Percentiles rank a stretch among this genome's conserved stretches.
Conservation (phyloP, 2,113 vertebrate genomes). For the Psephotus haematonotus region DNA sequence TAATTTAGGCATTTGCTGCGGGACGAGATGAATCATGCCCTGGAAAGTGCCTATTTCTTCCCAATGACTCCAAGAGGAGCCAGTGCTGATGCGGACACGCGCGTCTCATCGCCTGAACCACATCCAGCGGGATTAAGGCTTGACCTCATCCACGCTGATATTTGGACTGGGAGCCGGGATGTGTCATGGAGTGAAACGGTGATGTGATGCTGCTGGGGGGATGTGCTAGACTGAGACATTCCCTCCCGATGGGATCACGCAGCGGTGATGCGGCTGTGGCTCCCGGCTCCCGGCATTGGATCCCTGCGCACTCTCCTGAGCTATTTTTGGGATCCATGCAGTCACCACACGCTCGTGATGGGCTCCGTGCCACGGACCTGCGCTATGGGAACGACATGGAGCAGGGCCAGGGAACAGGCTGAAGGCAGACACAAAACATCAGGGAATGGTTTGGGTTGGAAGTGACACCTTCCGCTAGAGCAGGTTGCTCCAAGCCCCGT, state of each 20-base stretch:
- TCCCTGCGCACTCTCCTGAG: not conserved
- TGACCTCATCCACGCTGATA: not conserved
- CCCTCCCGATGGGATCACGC: not conserved
- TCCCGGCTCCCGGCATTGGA: not conserved
- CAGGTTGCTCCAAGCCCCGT: not conserved
- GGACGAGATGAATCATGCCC: not conserved
- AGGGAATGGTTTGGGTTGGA: not conserved
- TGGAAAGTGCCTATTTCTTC: not conserved
- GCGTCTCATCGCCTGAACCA: not conserved
- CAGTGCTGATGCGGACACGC: not conserved
- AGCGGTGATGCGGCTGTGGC: not conserved
- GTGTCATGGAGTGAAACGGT: not conserved
- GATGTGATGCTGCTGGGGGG: not conserved
- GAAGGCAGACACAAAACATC: not conserved
- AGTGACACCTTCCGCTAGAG: not conserved
- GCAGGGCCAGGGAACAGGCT: not conserved
- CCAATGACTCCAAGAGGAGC: not conserved
- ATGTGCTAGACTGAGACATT: not conserved
- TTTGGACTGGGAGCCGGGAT: not conserved
- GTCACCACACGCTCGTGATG: not conserved
- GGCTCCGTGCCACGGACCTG: not conserved
- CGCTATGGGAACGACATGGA: not conserved
- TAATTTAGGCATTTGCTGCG: constrained; percentile 18
- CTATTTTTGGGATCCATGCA: not conserved
- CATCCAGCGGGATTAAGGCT: not conserved